Percentiles rank a stretch among this genome's conserved stretches.
Conservation (phyloP, 1,140 invertebrate species). For the Brachionus plicatilis region DNA sequence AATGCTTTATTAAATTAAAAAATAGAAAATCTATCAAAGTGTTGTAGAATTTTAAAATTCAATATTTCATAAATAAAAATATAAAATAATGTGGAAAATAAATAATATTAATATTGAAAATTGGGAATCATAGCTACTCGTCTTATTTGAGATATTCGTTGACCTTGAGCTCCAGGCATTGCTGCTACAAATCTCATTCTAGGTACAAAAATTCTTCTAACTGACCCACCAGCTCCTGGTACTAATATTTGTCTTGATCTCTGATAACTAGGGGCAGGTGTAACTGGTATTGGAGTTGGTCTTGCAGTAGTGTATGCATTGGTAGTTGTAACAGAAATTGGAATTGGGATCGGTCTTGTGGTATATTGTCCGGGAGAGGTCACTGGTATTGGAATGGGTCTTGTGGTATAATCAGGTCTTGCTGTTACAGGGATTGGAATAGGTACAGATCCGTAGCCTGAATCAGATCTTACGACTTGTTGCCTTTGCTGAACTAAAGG, state of each 20-base stretch:
- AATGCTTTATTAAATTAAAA: neutral
- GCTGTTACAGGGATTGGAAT: slow-evolving; percentile 8
- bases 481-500: neutral
- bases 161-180: neutral
- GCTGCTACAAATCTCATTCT: neutral
- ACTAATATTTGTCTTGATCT: neutral
- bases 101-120: neutral
- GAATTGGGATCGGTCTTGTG: neutral
- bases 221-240: neutral
- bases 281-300: neutral
- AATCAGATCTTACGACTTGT: neutral
- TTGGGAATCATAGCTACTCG: neutral
- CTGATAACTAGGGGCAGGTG: neutral
- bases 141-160: neutral
- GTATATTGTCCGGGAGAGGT: neutral
- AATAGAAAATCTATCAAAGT: neutral
- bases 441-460: neutral
- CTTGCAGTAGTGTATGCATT: neutral
- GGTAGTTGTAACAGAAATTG: neutral
- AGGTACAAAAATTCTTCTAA: neutral
- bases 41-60: no score
- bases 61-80: no score
- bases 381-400: slow-evolving; percentile 5
- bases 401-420: neutral
- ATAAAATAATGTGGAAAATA: no score